phyloP scores from a whole-genome alignment of 1,140 invertebrate genomes.

The Octopus bimaculoides region DNA sequence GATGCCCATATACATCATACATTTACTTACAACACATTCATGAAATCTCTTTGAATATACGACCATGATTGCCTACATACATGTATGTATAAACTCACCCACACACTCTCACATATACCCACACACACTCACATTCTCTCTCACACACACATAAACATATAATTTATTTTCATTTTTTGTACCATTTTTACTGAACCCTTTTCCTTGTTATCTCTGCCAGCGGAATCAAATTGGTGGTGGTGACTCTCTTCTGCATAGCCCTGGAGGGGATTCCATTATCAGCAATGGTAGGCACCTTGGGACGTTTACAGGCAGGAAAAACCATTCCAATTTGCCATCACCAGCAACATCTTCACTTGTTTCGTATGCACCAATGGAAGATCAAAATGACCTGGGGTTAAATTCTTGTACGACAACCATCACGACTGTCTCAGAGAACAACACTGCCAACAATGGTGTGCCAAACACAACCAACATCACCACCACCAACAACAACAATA shows the following conservation, averaged over 20 bases:
- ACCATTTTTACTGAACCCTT: neutral
- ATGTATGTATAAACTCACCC: neutral
- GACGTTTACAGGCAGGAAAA: neutral
- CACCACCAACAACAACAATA: neutral
- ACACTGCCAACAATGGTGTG: neutral
- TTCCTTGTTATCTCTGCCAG: constrained; percentile 3
- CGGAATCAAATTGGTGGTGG: constrained; percentile 6
- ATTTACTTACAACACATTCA: neutral
- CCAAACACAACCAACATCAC: neutral
- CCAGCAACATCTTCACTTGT: neutral
- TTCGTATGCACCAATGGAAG: neutral
- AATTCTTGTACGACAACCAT: no score
- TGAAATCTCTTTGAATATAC: neutral
- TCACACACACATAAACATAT: no score
- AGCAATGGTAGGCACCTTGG: neutral
- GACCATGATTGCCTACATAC: neutral
- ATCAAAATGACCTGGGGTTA: neutral
- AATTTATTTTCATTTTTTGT: no score
- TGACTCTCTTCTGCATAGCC: neutral
- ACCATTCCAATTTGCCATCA: neutral
- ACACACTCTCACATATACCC: neutral
- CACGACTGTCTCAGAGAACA: no score
- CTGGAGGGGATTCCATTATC: neutral
- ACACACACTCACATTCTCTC: neutral
- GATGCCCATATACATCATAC: neutral